These are phyloP conservation scores for Leptobrachium ailaonicum DNA, from an alignment of 2,113 vertebrate species.

Conservation along the genomic window DNA sequence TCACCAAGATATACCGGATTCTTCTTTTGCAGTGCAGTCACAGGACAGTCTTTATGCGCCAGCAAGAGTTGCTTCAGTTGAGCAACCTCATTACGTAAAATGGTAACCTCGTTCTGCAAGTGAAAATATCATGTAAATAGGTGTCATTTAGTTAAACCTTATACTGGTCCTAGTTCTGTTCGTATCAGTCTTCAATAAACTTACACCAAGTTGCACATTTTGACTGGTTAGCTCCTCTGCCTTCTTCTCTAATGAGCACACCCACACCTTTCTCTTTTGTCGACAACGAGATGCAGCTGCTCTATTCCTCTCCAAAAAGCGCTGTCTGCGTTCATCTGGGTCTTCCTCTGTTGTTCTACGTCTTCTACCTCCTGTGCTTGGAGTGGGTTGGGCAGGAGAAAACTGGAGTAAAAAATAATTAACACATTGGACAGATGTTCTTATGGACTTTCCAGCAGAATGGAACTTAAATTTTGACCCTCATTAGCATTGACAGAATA, in stretches of 20 bases:
- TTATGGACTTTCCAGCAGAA: too few species aligned
- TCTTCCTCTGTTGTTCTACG: slow-evolving; percentile 86
- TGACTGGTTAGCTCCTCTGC: slow-evolving; percentile 90
- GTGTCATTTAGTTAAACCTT: too few species aligned
- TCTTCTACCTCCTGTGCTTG: slow-evolving; percentile 84
- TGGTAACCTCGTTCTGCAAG: slow-evolving; percentile 82
- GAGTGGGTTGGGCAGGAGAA: slow-evolving; percentile 89
- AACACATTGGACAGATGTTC: background rate
- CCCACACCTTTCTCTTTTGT: slow-evolving; percentile 95
- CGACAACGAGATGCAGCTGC: slow-evolving; percentile 93
- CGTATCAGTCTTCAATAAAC: slow-evolving; percentile 50
- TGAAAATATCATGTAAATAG: background rate
- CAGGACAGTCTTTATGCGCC: slow-evolving; percentile 97
- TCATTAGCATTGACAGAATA: too few species aligned
- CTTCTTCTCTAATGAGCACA: slow-evolving; percentile 91
- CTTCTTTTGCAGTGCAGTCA: slow-evolving; percentile 95
- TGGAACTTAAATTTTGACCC: too few species aligned
- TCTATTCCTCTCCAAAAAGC: slow-evolving; percentile 92
- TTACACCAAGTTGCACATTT: slow-evolving; percentile 94
- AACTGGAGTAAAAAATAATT: slow-evolving; percentile 67
- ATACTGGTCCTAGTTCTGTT: too few species aligned
- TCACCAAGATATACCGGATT: slow-evolving; percentile 78
- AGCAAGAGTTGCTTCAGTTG: slow-evolving; percentile 95
- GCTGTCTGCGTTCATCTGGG: slow-evolving; percentile 90
- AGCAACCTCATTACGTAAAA: slow-evolving; percentile 93